Percentiles rank a stretch among this genome's conserved stretches.
Evolutionary conservation across 2,113 vertebrate genomes (phyloP).

Genomic region (Siniperca chuatsi): DNA sequence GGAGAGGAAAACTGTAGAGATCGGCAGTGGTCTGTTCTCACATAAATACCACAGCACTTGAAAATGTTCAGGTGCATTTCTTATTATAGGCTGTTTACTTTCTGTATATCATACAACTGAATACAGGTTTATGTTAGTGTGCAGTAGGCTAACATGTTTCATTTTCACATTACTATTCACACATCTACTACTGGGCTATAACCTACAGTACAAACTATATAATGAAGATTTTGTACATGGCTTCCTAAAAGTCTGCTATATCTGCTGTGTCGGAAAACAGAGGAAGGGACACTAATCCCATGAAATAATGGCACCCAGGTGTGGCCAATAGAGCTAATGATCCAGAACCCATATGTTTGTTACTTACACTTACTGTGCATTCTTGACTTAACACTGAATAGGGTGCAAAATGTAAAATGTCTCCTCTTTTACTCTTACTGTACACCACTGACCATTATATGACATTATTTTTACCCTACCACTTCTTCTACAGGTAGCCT

Average conservation of each 20-base stretch:
- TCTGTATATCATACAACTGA: background rate
- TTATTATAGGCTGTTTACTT: background rate
- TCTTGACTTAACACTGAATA: background rate
- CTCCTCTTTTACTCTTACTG: background rate
- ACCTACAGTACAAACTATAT: background rate
- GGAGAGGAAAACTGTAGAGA: slow-evolving; percentile 13
- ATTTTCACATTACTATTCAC: background rate
- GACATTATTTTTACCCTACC: background rate
- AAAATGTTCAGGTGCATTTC: background rate
- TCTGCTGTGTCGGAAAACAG: background rate
- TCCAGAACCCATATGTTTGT: background rate
- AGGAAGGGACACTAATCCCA: background rate
- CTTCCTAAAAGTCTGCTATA: background rate
- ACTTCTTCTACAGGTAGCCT: background rate
- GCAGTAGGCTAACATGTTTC: background rate
- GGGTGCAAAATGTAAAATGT: background rate
- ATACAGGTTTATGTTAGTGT: background rate
- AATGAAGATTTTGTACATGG: background rate
- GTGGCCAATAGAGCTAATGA: slow-evolving; percentile 18
- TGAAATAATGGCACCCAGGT: slow-evolving; percentile 3
- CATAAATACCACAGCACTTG: background rate
- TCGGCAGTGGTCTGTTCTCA: background rate
- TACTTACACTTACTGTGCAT: background rate
- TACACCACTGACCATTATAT: background rate
- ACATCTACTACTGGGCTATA: background rate